Evolutionary conservation across 2,888 invertebrate genomes (phyloP).

Genomic region (Zygogramma bicolorata): DNA sequence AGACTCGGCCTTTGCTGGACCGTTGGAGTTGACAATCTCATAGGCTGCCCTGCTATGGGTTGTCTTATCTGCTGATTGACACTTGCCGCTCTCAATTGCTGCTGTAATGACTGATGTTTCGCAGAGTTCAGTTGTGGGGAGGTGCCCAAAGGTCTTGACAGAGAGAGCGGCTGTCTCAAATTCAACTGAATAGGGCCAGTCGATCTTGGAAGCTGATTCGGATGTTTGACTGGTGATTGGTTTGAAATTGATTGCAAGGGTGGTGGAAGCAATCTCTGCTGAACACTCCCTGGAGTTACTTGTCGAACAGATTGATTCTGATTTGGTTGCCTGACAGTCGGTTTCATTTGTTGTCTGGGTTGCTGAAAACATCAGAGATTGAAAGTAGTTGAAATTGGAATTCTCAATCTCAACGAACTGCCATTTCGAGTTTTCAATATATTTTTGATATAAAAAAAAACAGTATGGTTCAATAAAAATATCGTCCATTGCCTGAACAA

Average conservation of each 20-base stretch:
- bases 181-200: background rate
- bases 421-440: too few relatives aligned
- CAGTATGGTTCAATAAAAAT: too few relatives aligned
- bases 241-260: slow-evolving; percentile 1
- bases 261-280: background rate
- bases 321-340: background rate
- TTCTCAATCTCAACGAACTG: too few relatives aligned
- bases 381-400: too few relatives aligned
- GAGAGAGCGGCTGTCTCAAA: background rate
- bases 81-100: background rate
- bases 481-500: too few relatives aligned
- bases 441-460: too few relatives aligned
- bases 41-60: slow-evolving; percentile 17
- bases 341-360: slow-evolving; percentile 23
- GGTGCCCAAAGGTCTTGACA: background rate
- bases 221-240: slow-evolving; percentile 23
- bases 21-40: slow-evolving; percentile 8
- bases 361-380: slow-evolving; percentile 9
- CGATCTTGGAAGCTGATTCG: slow-evolving; percentile 17
- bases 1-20: slow-evolving; percentile 19
- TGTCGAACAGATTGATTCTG: slow-evolving; percentile 15
- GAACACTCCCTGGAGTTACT: background rate
- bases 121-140: background rate
- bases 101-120: background rate
- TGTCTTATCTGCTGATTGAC: background rate